phyloP scores from a whole-genome alignment of 2,888 invertebrate species.

The Melanophora roralis region DNA sequence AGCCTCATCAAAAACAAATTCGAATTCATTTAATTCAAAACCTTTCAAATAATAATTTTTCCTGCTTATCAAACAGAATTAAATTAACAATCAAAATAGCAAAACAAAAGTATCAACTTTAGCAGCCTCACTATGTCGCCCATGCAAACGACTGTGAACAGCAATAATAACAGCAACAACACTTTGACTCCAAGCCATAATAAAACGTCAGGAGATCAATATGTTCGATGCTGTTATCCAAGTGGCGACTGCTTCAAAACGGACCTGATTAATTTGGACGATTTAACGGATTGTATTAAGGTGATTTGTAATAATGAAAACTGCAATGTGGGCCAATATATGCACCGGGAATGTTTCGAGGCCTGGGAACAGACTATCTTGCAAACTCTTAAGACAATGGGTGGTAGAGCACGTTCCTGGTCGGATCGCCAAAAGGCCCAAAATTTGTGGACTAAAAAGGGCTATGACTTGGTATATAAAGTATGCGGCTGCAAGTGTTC shows the following conservation, averaged over 20 bases:
- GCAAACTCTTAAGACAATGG: slow-evolving; percentile 92
- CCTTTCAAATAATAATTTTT: slow-evolving; percentile 40
- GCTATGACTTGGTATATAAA: slow-evolving; percentile 96
- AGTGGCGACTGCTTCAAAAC: slow-evolving; percentile 86
- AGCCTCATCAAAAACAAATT: slow-evolving; percentile 63
- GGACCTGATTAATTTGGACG: slow-evolving; percentile 83
- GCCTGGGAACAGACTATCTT: slow-evolving; percentile 94
- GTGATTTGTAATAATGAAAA: slow-evolving; percentile 96
- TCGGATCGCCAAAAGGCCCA: slow-evolving; percentile 95
- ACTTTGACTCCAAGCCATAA: slow-evolving; percentile 56
- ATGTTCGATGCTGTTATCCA: slow-evolving; percentile 88
- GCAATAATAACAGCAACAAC: slow-evolving; percentile 36
- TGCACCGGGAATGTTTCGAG: slow-evolving; percentile 98
- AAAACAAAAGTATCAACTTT: slow-evolving; percentile 44
- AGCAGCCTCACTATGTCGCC: slow-evolving; percentile 70
- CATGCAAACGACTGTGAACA: slow-evolving; percentile 67
- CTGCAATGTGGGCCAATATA: slow-evolving; percentile 91
- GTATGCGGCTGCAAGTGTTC: slow-evolving; percentile 96
- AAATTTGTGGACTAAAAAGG: slow-evolving; percentile 98
- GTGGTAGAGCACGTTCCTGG: slow-evolving; percentile 95
- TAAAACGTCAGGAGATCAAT: slow-evolving; percentile 74
- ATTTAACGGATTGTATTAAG: slow-evolving; percentile 88
- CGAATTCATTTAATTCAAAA: slow-evolving; percentile 15
- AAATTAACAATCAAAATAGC: slow-evolving; percentile 24
- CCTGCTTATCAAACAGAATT: slow-evolving; percentile 24